phyloP scores from a whole-genome alignment of 2,888 invertebrate species.

The Syrista parreyssii region DNA sequence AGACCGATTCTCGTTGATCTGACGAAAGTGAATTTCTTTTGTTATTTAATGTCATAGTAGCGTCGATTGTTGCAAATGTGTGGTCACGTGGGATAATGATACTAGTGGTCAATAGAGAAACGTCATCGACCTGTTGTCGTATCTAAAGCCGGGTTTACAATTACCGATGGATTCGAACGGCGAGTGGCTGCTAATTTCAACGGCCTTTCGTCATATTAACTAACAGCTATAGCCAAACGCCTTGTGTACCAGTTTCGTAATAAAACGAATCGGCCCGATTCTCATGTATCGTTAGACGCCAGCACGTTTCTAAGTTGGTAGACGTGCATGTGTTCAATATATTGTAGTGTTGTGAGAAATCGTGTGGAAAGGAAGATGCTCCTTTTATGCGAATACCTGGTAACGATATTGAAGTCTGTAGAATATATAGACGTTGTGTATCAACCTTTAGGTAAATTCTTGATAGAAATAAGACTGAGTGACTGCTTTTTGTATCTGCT shows the following conservation, averaged over 20 bases:
- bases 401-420: not conserved
- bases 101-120: not conserved
- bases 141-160: not conserved
- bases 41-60: not conserved
- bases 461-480: not conserved
- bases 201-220: conserved; percentile 15
- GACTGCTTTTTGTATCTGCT: not conserved
- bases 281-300: not conserved
- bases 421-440: not conserved
- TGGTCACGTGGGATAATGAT: not conserved
- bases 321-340: not conserved
- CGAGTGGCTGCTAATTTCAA: conserved; percentile 12
- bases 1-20: too few relatives aligned
- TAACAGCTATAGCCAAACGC: not conserved
- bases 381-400: conserved; percentile 1
- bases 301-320: not conserved
- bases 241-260: not conserved
- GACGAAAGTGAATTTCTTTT: too few relatives aligned
- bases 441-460: not conserved
- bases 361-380: conserved; percentile 27
- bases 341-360: conserved; percentile 14
- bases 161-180: not conserved
- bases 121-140: not conserved
- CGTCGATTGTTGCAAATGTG: not conserved
- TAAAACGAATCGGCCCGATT: not conserved